A percentile compares a stretch with the other conserved stretches of the same genome.
phyloP scores from a whole-genome alignment of 2,888 invertebrate species.

The Disparrhopalites patrizii region DNA sequence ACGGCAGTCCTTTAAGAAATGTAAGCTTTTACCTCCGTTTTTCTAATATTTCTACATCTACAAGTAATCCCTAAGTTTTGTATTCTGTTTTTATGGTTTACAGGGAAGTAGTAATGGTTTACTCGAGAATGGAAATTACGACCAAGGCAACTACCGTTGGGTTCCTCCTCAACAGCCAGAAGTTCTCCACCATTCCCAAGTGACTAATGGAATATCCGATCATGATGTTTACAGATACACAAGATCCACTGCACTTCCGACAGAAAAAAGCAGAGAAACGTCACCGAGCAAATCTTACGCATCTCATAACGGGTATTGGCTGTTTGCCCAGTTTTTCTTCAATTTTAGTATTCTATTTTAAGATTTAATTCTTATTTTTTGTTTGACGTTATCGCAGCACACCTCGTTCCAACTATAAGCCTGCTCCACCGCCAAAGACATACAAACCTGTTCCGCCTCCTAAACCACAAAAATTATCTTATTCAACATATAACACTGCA shows the following conservation, averaged over 20 bases:
- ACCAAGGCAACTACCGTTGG: constrained; percentile 55
- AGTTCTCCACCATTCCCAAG: background rate
- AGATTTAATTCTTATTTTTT: background rate
- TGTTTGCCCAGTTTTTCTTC: background rate
- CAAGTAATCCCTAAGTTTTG: background rate
- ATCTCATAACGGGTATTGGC: constrained; percentile 12
- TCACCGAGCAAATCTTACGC: constrained; percentile 15
- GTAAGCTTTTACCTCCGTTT: too few relatives aligned
- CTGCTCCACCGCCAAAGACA: constrained; percentile 51
- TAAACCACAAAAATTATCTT: constrained; percentile 69
- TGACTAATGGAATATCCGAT: constrained; percentile 50
- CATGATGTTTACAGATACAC: constrained; percentile 64
- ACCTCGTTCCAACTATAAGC: constrained; percentile 51
- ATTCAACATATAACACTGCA: constrained; percentile 50
- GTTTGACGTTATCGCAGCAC: too few relatives aligned
- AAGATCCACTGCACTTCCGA: constrained; percentile 62
- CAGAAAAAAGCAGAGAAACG: constrained; percentile 20
- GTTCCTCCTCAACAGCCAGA: constrained; percentile 51
- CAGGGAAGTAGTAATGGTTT: constrained; percentile 13
- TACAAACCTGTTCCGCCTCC: constrained; percentile 75
- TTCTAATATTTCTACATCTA: background rate
- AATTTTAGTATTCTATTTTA: background rate
- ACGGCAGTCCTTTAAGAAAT: constrained; percentile 40
- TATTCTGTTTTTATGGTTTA: background rate
- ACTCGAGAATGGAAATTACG: constrained; percentile 52